Conservation (phyloP, 1,140 invertebrate genomes). For the Vollenhovia emeryi region DNA sequence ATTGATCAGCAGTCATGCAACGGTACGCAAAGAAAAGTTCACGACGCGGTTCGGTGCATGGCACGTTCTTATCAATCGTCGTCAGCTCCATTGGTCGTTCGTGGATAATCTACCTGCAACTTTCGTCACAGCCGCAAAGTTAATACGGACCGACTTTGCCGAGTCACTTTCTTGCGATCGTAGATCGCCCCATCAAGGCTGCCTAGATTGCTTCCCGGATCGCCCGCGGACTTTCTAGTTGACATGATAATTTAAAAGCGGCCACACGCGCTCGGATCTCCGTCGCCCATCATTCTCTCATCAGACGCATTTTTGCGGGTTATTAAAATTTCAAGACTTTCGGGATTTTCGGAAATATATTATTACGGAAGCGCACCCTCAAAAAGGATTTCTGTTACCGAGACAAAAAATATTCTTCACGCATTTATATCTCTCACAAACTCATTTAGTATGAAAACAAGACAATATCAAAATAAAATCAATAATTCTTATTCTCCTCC, state of each 20-base stretch:
- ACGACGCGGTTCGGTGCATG: background rate
- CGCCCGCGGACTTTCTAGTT: slow-evolving; percentile 37
- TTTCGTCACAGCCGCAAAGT: slow-evolving; percentile 25
- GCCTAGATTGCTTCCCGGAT: slow-evolving; percentile 49
- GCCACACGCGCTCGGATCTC: slow-evolving; percentile 24
- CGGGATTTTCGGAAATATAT: background rate
- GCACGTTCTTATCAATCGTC: background rate
- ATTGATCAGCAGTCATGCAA: slow-evolving; percentile 14
- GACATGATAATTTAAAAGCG: slow-evolving; percentile 55
- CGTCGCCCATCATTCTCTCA: slow-evolving; percentile 27
- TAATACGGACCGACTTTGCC: slow-evolving; percentile 16
- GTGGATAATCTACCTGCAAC: background rate
- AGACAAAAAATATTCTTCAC: too few species aligned
- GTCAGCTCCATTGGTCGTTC: background rate
- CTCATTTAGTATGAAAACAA: too few species aligned
- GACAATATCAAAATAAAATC: too few species aligned
- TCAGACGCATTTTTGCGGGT: slow-evolving; percentile 1
- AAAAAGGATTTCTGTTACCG: too few species aligned
- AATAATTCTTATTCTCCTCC: too few species aligned
- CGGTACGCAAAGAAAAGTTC: slow-evolving; percentile 10
- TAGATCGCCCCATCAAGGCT: slow-evolving; percentile 11
- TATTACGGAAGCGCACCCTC: too few species aligned
- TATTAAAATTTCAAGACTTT: slow-evolving; percentile 24
- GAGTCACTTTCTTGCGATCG: slow-evolving; percentile 32
- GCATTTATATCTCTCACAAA: too few species aligned